These are phyloP conservation scores for Athetis lepigone DNA, from an alignment of 2,888 invertebrate genomes.

Conservation along the genomic window DNA sequence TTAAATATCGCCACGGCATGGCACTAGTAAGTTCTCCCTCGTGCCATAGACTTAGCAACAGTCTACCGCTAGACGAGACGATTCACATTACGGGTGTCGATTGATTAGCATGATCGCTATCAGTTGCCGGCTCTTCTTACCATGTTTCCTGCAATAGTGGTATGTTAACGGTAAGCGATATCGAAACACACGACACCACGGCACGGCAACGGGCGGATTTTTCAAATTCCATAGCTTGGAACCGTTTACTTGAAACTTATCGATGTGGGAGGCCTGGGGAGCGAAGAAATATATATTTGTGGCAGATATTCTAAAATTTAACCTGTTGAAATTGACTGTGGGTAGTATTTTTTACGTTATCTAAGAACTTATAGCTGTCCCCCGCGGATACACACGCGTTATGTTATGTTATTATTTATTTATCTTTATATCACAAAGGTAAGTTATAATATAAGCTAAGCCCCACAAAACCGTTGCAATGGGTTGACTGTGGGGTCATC, in stretches of 20 bases:
- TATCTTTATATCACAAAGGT: no score
- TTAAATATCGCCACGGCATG: not conserved
- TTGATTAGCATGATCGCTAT: constrained; percentile 57
- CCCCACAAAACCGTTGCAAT: no score
- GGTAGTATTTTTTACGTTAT: no score
- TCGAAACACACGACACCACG: constrained; percentile 67
- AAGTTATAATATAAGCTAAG: no score
- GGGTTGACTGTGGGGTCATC: no score
- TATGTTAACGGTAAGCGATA: constrained; percentile 65
- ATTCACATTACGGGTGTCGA: constrained; percentile 64
- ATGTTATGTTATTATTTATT: no score
- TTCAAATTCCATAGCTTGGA: constrained; percentile 66
- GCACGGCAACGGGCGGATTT: constrained; percentile 63
- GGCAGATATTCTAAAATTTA: no score
- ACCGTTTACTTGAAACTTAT: constrained; percentile 56
- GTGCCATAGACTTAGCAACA: constrained; percentile 50
- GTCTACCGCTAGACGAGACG: constrained; percentile 55
- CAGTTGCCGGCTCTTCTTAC: constrained; percentile 62
- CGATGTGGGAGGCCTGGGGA: constrained; percentile 47
- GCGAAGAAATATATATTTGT: no score
- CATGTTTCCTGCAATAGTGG: constrained; percentile 69
- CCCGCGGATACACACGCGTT: no score
- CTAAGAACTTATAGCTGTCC: no score
- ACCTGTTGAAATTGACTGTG: no score
- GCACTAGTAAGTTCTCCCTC: not conserved